These are phyloP conservation scores for Sinocyclocheilus maitianheensis DNA, from an alignment of 2,113 vertebrate genomes.

Conservation along the genomic window DNA sequence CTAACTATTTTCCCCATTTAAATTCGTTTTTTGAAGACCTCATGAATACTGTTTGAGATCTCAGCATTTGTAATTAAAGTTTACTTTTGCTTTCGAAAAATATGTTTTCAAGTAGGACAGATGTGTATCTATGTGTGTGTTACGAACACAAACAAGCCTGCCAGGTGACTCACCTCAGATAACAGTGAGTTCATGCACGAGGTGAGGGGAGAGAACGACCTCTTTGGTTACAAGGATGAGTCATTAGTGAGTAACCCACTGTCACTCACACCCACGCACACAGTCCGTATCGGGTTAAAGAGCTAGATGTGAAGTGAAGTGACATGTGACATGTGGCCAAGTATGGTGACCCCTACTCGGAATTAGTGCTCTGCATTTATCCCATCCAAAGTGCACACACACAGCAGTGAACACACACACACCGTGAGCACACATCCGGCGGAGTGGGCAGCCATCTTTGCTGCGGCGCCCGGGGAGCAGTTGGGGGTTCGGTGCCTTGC, in stretches of 20 bases:
- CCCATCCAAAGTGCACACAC: too few relatives aligned
- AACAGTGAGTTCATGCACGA: background rate
- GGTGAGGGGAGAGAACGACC: constrained; percentile 13
- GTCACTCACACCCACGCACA: background rate
- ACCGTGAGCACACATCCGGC: too few relatives aligned
- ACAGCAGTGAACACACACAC: too few relatives aligned
- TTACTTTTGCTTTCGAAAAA: background rate
- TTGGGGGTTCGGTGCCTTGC: too few relatives aligned
- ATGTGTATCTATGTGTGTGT: background rate
- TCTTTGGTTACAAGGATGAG: background rate
- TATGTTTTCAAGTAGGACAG: background rate
- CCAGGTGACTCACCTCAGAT: constrained; percentile 22
- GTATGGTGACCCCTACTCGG: too few relatives aligned
- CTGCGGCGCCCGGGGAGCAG: too few relatives aligned
- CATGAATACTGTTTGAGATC: background rate
- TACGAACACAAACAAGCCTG: background rate
- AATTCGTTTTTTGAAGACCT: background rate
- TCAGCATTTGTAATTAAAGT: background rate
- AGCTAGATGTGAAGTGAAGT: background rate
- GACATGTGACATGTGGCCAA: too few relatives aligned
- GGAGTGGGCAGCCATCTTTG: too few relatives aligned
- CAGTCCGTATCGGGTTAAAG: background rate
- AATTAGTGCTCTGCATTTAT: too few relatives aligned
- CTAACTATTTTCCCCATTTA: background rate
- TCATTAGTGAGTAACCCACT: background rate